Conservation (phyloP, 2,888 invertebrate species). For the Pharmacophagus antenor region DNA sequence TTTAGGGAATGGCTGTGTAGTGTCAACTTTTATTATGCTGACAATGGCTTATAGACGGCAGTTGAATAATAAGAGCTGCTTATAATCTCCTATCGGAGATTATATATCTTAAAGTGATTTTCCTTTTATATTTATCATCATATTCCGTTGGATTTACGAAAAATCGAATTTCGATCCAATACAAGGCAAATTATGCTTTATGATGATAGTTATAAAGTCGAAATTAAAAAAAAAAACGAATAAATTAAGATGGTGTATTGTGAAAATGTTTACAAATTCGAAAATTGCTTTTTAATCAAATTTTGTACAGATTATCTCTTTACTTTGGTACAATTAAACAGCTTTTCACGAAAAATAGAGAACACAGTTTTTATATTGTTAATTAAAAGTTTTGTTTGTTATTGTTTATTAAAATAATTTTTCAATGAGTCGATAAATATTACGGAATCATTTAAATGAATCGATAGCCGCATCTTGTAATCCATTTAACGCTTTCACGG, state of each 20-base stretch:
- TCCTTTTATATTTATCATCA: constrained; percentile 32
- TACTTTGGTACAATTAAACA: background rate
- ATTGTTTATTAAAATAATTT: background rate
- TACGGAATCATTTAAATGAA: background rate
- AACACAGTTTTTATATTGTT: background rate
- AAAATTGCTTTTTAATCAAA: background rate
- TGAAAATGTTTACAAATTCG: background rate
- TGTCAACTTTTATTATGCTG: constrained; percentile 71
- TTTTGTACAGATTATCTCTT: background rate
- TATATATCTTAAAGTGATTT: constrained; percentile 43
- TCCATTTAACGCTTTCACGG: background rate
- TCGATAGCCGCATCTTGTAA: background rate
- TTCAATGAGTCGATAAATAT: background rate
- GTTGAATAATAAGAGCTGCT: constrained; percentile 61
- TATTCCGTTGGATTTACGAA: too few relatives aligned
- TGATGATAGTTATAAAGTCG: too few relatives aligned
- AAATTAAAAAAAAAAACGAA: background rate
- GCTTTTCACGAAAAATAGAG: background rate
- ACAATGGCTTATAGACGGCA: constrained; percentile 56
- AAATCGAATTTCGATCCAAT: too few relatives aligned
- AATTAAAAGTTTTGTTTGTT: background rate
- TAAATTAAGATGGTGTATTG: too few relatives aligned
- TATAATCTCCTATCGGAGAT: constrained; percentile 53
- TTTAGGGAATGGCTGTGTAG: constrained; percentile 62
- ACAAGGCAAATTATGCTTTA: too few relatives aligned